A percentile compares a stretch with the other conserved stretches of the same genome.
Evolutionary conservation across 1,140 invertebrate species (phyloP).

Genomic region (Scaptodrosophila lebanonensis): DNA sequence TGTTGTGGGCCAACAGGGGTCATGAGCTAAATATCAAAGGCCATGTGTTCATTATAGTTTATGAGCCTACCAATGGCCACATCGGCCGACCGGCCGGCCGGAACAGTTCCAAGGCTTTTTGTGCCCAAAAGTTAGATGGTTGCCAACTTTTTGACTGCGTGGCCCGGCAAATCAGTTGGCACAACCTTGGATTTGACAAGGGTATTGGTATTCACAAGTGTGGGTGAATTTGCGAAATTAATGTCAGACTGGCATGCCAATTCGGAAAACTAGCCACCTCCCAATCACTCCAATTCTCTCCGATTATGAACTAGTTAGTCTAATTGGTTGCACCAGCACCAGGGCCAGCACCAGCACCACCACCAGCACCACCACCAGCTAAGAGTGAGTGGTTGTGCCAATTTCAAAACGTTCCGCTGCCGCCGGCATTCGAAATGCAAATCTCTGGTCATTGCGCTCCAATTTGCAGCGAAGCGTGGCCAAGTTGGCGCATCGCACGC

Average conservation of each 20-base stretch:
- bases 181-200: slow-evolving; percentile 32
- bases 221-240: too few species aligned
- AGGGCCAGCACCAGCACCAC: too few species aligned
- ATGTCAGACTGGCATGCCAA: slow-evolving; percentile 35
- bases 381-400: too few species aligned
- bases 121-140: slow-evolving; percentile 37
- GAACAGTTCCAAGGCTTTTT: slow-evolving; percentile 46
- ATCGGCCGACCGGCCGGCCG: slow-evolving; percentile 4
- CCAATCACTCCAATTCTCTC: too few species aligned
- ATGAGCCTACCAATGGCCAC: slow-evolving; percentile 37
- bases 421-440: slow-evolving; percentile 52
- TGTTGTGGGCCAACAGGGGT: slow-evolving; percentile 12
- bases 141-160: too few species aligned
- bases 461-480: slow-evolving; percentile 51
- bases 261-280: slow-evolving; percentile 11
- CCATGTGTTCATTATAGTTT: slow-evolving; percentile 66
- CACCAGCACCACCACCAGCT: too few species aligned
- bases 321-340: too few species aligned
- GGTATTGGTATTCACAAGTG: too few species aligned
- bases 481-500: slow-evolving; percentile 49
- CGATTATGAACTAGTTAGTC: too few species aligned
- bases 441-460: slow-evolving; percentile 63
- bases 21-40: slow-evolving; percentile 71
- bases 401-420: slow-evolving; percentile 17
- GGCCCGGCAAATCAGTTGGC: too few species aligned